Percentiles rank a stretch among this genome's conserved stretches.
Evolutionary conservation across 2,113 vertebrate species (phyloP).

Genomic region (Aramus guarauna): DNA sequence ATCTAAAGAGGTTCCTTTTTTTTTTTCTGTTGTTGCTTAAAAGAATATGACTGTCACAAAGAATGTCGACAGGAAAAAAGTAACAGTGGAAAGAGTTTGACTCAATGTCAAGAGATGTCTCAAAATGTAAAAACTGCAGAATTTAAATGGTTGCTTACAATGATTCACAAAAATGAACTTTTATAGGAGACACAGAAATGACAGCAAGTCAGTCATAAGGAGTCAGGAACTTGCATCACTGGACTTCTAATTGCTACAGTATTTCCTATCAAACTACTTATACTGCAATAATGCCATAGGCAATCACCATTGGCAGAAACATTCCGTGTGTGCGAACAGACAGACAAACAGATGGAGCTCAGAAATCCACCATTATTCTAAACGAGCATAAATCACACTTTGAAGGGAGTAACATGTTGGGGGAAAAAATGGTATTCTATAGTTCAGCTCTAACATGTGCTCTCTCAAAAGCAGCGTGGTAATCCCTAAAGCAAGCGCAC

Average conservation of each 20-base stretch:
- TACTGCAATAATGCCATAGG: neutral
- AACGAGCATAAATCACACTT: neutral
- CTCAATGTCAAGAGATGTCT: neutral
- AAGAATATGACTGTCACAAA: neutral
- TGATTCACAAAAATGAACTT: conserved; percentile 12
- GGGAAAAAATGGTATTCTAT: neutral
- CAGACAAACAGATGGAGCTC: conserved; percentile 26
- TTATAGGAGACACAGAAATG: neutral
- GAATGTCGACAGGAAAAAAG: neutral
- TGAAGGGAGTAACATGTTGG: neutral
- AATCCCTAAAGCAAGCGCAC: neutral
- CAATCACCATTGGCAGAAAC: neutral
- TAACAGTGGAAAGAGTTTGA: neutral
- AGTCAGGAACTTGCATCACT: conserved; percentile 40
- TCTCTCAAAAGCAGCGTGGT: neutral
- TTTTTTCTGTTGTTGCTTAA: neutral
- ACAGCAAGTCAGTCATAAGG: neutral
- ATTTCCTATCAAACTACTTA: conserved; percentile 14
- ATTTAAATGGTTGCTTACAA: neutral
- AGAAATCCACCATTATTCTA: neutral
- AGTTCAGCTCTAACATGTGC: neutral
- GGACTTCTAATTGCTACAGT: neutral
- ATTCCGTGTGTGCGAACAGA: neutral
- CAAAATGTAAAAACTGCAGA: neutral
- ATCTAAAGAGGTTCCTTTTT: neutral